Base-by-base conservation (phyloP, 1,140 invertebrate species). In the Plodia interpunctella region DNA sequence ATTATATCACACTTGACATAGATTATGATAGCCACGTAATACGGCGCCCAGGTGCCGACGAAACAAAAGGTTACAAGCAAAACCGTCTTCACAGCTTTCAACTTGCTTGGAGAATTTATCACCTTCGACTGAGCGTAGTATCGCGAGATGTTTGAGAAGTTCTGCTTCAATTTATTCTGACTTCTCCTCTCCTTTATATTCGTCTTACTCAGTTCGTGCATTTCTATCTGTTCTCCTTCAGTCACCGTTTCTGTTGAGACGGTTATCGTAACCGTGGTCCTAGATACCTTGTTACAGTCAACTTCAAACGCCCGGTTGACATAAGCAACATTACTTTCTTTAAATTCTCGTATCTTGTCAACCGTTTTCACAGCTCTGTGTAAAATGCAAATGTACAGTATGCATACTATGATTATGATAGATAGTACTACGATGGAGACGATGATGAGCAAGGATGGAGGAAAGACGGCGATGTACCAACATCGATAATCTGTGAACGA, bases 1-100 rank as follows among this genome's bases (percentile, higher is more conserved):
- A 68, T 60, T 10, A 76, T 76, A 38, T 76, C 67, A 53, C 73
- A 76, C 57, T 68, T 73, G 17, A 76, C 73, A 52, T 76, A 76
- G 50, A 76, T 59, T 38, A 76, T 76, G n/a, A 76, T 63, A 20
- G 68, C 52, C 13, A 76, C 60, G 44, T 73, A 76, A 49, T 76
- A 76, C 18, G 73, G 73, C 8, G 73, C 68, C 73, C 73, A 76
- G 10, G 73, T 76, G 28, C 70, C 60, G 3, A 76, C 60, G 32
- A 76, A 76, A 52, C 70, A 76, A 13, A 69, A 57, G 0, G 68
- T 68, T 15, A 76, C 71, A 11, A 76, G 51, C 0, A 76, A 49
- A 49, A 76, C 73, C 38, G 70, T 76, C 61, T 65, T 76, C 4
- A 76, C 70, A 57, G 73, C 73, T 59, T 70, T 76, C 13, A 76